phyloP scores from a whole-genome alignment of 2,888 invertebrate species.

The Rhyacophila evoluta region DNA sequence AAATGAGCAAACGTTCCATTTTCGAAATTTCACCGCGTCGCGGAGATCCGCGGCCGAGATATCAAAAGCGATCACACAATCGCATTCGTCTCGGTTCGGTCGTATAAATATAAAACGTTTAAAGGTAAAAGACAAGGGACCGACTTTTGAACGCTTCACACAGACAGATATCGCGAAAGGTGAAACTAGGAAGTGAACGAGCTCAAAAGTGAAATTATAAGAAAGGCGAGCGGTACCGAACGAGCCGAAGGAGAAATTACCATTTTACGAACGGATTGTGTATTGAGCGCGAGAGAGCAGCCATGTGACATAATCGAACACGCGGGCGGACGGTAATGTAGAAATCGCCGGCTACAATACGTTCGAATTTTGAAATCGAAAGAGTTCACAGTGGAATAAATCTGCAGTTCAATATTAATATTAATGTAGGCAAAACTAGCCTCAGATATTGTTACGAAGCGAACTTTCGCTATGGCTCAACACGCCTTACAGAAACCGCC shows the following conservation, averaged over 20 bases:
- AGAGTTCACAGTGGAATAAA: constrained; percentile 18
- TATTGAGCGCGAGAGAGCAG: constrained; percentile 42
- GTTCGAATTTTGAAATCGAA: constrained; percentile 19
- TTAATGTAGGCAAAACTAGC: background rate
- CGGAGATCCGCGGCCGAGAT: background rate
- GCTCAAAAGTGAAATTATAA: constrained; percentile 49
- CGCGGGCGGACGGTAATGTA: constrained; percentile 23
- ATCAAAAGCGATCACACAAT: background rate
- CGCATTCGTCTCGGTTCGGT: constrained; percentile 7
- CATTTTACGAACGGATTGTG: constrained; percentile 48
- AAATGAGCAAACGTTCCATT: constrained; percentile 10
- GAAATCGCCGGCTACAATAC: constrained; percentile 20
- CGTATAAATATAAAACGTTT: background rate
- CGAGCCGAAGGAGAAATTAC: constrained; percentile 50
- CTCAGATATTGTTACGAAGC: background rate
- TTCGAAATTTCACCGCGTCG: constrained; percentile 8
- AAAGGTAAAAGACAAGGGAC: constrained; percentile 17
- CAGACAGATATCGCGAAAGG: constrained; percentile 37
- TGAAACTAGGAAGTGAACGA: constrained; percentile 53
- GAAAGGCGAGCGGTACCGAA: constrained; percentile 53
- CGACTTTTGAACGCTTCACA: background rate
- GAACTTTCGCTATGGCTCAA: constrained; percentile 4
- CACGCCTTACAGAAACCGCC: background rate
- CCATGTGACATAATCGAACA: constrained; percentile 39
- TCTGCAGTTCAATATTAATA: background rate